phyloP scores from a whole-genome alignment of 2,113 vertebrate genomes.

The Melospiza melodia region DNA sequence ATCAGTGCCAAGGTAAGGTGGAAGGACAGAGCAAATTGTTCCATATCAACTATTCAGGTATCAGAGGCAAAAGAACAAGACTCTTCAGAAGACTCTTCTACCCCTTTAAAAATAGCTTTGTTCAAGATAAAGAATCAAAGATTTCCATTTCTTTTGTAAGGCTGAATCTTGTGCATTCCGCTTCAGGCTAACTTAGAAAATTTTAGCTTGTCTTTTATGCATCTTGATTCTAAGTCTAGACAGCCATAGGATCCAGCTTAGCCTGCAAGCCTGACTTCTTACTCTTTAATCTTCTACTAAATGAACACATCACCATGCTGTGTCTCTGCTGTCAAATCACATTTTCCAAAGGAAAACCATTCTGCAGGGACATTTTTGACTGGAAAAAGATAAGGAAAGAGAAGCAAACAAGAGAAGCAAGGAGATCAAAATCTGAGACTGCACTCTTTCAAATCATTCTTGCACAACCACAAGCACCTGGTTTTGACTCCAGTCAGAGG shows the following conservation, averaged over 20 bases:
- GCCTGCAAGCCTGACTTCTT: slow-evolving; percentile 2
- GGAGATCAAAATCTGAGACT: background rate
- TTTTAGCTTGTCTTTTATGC: slow-evolving; percentile 2
- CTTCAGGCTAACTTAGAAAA: background rate
- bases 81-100: background rate
- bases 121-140: slow-evolving; percentile 1
- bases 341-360: slow-evolving; percentile 15
- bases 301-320: background rate
- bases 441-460: background rate
- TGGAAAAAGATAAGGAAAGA: background rate
- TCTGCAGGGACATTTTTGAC: background rate
- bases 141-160: background rate
- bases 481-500: background rate
- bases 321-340: slow-evolving; percentile 18
- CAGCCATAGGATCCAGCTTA: background rate
- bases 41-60: background rate
- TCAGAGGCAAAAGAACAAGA: background rate
- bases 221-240: background rate
- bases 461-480: background rate
- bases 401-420: background rate
- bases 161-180: background rate
- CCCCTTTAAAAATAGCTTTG: background rate
- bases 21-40: background rate
- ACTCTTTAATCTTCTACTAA: slow-evolving; percentile 24
- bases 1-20: background rate